phyloP scores from a whole-genome alignment of 2,113 vertebrate species.

The Ceuthmochares aereus region DNA sequence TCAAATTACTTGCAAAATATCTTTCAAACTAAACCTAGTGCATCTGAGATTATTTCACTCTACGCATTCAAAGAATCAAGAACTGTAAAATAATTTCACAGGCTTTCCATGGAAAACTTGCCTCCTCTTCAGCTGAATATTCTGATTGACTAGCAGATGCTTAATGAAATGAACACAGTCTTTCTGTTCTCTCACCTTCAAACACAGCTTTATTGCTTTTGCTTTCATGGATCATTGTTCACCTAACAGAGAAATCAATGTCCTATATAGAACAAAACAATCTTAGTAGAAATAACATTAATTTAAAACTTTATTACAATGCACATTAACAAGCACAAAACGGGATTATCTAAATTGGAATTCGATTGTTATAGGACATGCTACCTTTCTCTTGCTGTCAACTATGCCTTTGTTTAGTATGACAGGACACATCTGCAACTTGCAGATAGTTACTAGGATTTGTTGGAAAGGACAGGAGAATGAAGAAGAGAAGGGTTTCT shows the following conservation, averaged over 20 bases:
- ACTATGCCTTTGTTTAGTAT: not conserved
- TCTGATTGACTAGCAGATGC: conserved; percentile 15
- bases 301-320: not conserved
- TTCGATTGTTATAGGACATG: not conserved
- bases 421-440: not conserved
- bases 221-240: not conserved
- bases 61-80: not conserved
- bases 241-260: not conserved
- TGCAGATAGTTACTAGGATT: not conserved
- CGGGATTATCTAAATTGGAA: not conserved
- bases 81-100: not conserved
- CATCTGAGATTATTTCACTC: not conserved
- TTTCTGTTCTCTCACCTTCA: not conserved
- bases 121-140: not conserved
- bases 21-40: not conserved
- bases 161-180: not conserved
- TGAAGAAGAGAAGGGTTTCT: not conserved
- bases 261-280: not conserved
- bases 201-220: not conserved
- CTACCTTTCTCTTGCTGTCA: not conserved
- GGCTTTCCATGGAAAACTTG: not conserved
- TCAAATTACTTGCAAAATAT: not conserved
- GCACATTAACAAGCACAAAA: not conserved
- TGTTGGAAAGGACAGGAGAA: not conserved
- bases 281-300: not conserved